Percentiles rank a stretch among this genome's conserved stretches.
These are phyloP conservation scores for Symphodus melops DNA, from an alignment of 2,113 vertebrate species.

Conservation along the genomic window DNA sequence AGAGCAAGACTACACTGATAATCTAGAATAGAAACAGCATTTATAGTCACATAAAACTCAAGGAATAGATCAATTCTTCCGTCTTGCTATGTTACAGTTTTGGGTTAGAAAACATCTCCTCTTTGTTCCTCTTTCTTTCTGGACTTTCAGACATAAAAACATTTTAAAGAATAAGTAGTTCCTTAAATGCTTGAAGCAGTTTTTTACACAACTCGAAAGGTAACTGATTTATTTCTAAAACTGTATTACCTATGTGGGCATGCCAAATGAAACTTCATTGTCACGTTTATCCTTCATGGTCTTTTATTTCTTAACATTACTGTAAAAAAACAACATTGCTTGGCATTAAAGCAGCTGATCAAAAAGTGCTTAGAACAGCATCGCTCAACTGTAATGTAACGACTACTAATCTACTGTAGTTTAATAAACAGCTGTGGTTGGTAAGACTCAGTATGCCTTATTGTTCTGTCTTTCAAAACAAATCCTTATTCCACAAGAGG, in stretches of 20 bases:
- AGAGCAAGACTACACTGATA: slow-evolving; percentile 41
- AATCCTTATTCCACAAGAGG: slow-evolving; percentile 37
- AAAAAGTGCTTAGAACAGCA: no score
- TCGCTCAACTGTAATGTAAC: no score
- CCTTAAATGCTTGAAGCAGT: no score
- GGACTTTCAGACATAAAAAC: not conserved
- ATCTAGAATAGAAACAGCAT: slow-evolving; percentile 29
- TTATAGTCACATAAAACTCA: slow-evolving; percentile 35
- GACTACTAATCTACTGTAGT: not conserved
- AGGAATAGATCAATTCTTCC: slow-evolving; percentile 18
- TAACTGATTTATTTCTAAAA: slow-evolving; percentile 44
- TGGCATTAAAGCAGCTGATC: not conserved
- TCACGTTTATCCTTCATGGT: slow-evolving; percentile 26
- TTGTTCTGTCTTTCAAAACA: not conserved
- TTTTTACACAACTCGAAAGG: no score
- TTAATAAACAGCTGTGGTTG: slow-evolving; percentile 2
- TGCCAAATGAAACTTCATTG: slow-evolving; percentile 41
- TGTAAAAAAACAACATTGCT: not conserved
- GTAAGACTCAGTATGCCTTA: no score
- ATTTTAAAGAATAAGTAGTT: no score
- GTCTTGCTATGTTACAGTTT: not conserved
- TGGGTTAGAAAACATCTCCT: not conserved
- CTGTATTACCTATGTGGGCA: slow-evolving; percentile 33
- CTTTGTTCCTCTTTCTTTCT: not conserved
- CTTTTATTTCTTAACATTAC: not conserved